Conservation (phyloP, 2,113 vertebrate species). For the Phodopus roborovskii region DNA sequence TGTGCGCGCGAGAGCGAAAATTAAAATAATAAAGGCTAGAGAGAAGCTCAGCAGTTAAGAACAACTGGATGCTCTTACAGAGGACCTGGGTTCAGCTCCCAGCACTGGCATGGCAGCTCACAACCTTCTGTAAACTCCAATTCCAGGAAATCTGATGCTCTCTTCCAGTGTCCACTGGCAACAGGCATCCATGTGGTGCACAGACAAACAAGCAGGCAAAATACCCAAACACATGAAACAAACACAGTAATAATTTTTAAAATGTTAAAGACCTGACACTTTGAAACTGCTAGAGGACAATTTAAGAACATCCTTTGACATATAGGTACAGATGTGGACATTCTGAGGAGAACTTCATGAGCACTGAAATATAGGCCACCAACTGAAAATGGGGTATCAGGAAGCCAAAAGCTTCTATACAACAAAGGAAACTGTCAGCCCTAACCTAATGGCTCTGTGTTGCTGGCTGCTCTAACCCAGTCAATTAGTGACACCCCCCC, state of each 20-base stretch:
- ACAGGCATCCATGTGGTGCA: background rate
- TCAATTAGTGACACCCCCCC: background rate
- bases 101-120: background rate
- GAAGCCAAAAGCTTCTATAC: background rate
- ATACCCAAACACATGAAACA: background rate
- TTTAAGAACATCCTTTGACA: background rate
- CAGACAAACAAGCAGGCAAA: background rate
- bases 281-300: background rate
- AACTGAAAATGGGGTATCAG: background rate
- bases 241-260: background rate
- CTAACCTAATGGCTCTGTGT: background rate
- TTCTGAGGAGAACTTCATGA: background rate
- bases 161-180: background rate
- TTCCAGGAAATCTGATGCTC: background rate
- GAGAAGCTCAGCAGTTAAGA: background rate
- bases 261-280: background rate
- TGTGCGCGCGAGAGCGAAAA: too few relatives aligned
- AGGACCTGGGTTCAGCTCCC: background rate
- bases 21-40: background rate
- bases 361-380: background rate
- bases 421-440: background rate
- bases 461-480: background rate
- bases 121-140: background rate
- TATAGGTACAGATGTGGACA: background rate
- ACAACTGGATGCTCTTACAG: background rate